These are phyloP conservation scores for Drosophila phalerata DNA, from an alignment of 2,888 invertebrate species.

Conservation along the genomic window DNA sequence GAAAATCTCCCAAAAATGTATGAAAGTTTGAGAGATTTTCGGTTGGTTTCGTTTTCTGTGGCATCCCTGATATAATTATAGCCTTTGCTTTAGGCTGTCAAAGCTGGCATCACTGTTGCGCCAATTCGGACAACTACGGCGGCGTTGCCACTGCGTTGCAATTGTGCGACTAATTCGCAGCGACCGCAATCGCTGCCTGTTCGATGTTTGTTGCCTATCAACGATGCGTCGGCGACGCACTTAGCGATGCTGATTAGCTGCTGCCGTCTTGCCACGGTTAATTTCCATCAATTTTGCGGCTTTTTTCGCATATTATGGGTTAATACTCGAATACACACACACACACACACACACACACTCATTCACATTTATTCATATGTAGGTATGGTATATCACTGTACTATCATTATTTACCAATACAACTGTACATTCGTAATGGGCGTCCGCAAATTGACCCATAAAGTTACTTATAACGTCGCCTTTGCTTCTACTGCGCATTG, in stretches of 20 bases:
- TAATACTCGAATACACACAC: constrained; percentile 25
- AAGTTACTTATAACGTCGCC: constrained; percentile 39
- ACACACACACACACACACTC: constrained; percentile 1
- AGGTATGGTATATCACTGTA: constrained; percentile 6
- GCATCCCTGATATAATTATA: no score
- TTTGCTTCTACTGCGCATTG: constrained; percentile 30
- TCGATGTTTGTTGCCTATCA: constrained; percentile 13
- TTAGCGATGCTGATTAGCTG: constrained; percentile 53
- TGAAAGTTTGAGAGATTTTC: no score
- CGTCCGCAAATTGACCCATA: constrained; percentile 69
- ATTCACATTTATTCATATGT: no score
- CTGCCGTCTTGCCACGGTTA: constrained; percentile 42
- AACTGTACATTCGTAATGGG: constrained; percentile 48
- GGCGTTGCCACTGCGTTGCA: constrained; percentile 68
- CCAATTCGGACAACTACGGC: constrained; percentile 28
- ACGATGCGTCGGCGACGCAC: constrained; percentile 35
- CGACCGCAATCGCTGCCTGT: constrained; percentile 47
- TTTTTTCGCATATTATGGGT: constrained; percentile 65
- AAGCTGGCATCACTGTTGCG: constrained; percentile 45
- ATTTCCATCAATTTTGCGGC: constrained; percentile 68
- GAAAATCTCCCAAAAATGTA: no score
- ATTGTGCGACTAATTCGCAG: constrained; percentile 56
- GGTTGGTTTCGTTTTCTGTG: no score
- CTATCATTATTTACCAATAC: constrained; percentile 25
- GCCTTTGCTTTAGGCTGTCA: not conserved